Percentiles rank a stretch among this genome's conserved stretches.
phyloP scores from a whole-genome alignment of 2,797 vertebrate genomes.

The Sebastes iracundus region DNA sequence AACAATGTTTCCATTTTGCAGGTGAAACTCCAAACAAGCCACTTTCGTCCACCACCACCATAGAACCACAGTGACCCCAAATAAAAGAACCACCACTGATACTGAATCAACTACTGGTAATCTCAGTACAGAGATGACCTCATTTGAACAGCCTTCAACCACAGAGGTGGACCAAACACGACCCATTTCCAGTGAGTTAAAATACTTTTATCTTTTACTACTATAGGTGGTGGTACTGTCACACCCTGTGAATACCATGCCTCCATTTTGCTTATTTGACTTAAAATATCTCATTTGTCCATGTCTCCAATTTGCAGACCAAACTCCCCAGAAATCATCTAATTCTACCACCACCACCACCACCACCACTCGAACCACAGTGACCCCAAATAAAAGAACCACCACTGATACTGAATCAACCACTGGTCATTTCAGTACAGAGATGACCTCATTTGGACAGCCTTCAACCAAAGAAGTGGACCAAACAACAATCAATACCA shows the following conservation, averaged over 20 bases:
- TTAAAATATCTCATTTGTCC: neutral
- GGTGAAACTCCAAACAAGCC: neutral
- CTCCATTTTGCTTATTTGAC: no score
- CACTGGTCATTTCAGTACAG: neutral
- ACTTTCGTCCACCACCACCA: no score
- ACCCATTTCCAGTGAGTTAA: neutral
- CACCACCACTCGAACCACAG: neutral
- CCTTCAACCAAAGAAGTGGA: neutral
- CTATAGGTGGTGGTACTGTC: neutral
- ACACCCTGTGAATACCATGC: neutral
- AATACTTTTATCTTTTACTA: neutral
- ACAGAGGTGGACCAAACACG: neutral
- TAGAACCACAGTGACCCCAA: neutral
- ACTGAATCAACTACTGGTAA: neutral
- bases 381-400: neutral
- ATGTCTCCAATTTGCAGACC: neutral
- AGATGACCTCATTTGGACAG: neutral
- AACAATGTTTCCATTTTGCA: accelerated
- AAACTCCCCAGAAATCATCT: neutral
- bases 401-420: neutral
- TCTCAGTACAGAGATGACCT: no score
- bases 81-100: neutral
- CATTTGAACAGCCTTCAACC: neutral
- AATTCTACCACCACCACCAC: neutral
- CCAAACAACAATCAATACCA: neutral